A percentile compares a stretch with the other conserved stretches of the same genome.
Conservation (phyloP, 2,888 invertebrate species). For the Beris chalybata region DNA sequence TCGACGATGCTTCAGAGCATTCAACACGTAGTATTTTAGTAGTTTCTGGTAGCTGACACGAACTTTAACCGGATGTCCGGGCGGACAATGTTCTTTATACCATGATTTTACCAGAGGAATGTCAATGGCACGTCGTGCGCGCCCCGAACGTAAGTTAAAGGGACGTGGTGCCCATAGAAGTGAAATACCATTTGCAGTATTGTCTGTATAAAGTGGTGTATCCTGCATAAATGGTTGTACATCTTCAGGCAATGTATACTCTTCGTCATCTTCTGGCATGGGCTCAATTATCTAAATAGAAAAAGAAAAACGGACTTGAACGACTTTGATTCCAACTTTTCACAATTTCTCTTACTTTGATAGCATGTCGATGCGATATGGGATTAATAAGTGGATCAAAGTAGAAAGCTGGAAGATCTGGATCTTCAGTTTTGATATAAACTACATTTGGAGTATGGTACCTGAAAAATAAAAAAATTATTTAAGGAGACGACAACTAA, state of each 20-base stretch:
- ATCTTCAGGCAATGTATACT: slow-evolving; percentile 87
- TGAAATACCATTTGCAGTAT: slow-evolving; percentile 98
- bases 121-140: slow-evolving; percentile 92
- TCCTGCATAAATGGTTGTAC: slow-evolving; percentile 93
- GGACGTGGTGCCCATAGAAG: slow-evolving; percentile 97
- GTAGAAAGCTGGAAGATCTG: slow-evolving; percentile 98
- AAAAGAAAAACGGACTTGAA: slow-evolving; percentile 3
- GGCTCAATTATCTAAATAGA: slow-evolving; percentile 70
- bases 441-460: slow-evolving; percentile 99
- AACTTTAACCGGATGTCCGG: slow-evolving; percentile 97
- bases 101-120: slow-evolving; percentile 97
- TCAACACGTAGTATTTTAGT: slow-evolving; percentile 96
- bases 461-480: slow-evolving; percentile 60
- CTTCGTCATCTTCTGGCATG: slow-evolving; percentile 90
- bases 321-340: slow-evolving; percentile 1
- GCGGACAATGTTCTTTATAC: slow-evolving; percentile 94
- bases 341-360: slow-evolving; percentile 61
- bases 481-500: no score
- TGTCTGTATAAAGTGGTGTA: slow-evolving; percentile 95
- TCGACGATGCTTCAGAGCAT: slow-evolving; percentile 94
- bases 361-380: slow-evolving; percentile 90
- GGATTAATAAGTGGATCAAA: slow-evolving; percentile 99
- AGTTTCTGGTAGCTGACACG: slow-evolving; percentile 99
- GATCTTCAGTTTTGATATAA: slow-evolving; percentile 99
- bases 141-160: slow-evolving; percentile 94